These are phyloP conservation scores for Leptosomus discolor DNA, from an alignment of 2,113 vertebrate genomes.

Conservation along the genomic window DNA sequence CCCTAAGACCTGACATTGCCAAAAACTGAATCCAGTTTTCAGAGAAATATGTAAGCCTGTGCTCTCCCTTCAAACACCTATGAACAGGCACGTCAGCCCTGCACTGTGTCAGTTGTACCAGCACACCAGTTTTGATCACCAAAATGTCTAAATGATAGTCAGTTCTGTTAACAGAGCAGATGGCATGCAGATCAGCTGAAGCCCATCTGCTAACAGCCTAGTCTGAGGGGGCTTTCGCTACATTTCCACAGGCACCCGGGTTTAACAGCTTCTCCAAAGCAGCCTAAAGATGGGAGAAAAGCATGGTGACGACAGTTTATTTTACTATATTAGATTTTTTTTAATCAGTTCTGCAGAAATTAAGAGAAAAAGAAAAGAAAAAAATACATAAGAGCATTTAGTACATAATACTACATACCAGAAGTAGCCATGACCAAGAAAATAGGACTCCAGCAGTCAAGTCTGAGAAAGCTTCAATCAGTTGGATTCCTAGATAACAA, in stretches of 20 bases:
- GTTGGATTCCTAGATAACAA: conserved; percentile 18
- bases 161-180: conserved; percentile 38
- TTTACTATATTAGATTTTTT: neutral
- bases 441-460: neutral
- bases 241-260: neutral
- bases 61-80: neutral
- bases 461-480: neutral
- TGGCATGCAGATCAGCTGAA: neutral
- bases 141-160: neutral
- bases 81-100: neutral
- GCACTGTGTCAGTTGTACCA: neutral
- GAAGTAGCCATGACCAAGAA: conserved; percentile 77
- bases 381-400: neutral
- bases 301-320: neutral
- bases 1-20: rapidly evolving
- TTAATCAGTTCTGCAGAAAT: neutral
- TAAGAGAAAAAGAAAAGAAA: rapidly evolving
- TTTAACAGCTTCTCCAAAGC: neutral
- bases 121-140: neutral
- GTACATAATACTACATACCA: conserved; percentile 63
- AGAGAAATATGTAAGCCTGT: rapidly evolving
- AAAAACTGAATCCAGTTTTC: neutral
- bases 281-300: neutral
- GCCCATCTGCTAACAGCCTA: conserved; percentile 32
- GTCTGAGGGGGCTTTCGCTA: neutral